Evolutionary conservation across 1,140 invertebrate species (phyloP).

Genomic region (Lethrus apterus): DNA sequence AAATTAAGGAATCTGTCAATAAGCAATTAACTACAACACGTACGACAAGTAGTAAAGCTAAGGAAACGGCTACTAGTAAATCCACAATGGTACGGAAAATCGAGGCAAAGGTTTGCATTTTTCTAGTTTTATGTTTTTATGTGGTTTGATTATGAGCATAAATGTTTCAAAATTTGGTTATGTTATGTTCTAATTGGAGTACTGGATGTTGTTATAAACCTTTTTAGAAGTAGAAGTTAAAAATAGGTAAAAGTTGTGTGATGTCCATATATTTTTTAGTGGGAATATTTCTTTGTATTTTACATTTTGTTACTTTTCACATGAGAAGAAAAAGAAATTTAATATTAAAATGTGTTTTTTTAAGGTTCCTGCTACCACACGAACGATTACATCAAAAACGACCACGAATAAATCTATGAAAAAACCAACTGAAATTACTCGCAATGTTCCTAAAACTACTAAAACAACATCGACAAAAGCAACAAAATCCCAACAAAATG

Average conservation of each 20-base stretch:
- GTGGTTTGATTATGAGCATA: neutral
- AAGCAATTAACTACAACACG: slow-evolving; percentile 47
- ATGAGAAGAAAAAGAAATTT: too few relatives aligned
- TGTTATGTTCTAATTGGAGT: neutral
- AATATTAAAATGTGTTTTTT: slow-evolving; percentile 1
- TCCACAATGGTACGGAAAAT: too few relatives aligned
- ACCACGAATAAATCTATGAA: slow-evolving; percentile 20
- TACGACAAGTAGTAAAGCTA: slow-evolving; percentile 32
- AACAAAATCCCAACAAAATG: slow-evolving; percentile 29
- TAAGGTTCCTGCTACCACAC: slow-evolving; percentile 3
- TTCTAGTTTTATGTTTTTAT: slow-evolving; percentile 1
- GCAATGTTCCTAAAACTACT: slow-evolving; percentile 21
- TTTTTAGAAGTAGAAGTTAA: neutral
- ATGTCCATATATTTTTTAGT: too few relatives aligned
- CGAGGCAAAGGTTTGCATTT: too few relatives aligned
- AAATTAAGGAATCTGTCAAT: slow-evolving; percentile 52
- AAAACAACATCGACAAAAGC: slow-evolving; percentile 22
- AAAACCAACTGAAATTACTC: slow-evolving; percentile 28
- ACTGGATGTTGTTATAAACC: too few relatives aligned
- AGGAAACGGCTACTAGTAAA: slow-evolving; percentile 23
- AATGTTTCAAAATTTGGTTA: neutral
- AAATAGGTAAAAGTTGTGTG: too few relatives aligned
- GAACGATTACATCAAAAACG: slow-evolving; percentile 27
- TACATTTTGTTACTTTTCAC: too few relatives aligned
- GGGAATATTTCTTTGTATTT: too few relatives aligned